Conservation (phyloP, 2,113 vertebrate genomes). For the Ptychochromis oligacanthus region DNA sequence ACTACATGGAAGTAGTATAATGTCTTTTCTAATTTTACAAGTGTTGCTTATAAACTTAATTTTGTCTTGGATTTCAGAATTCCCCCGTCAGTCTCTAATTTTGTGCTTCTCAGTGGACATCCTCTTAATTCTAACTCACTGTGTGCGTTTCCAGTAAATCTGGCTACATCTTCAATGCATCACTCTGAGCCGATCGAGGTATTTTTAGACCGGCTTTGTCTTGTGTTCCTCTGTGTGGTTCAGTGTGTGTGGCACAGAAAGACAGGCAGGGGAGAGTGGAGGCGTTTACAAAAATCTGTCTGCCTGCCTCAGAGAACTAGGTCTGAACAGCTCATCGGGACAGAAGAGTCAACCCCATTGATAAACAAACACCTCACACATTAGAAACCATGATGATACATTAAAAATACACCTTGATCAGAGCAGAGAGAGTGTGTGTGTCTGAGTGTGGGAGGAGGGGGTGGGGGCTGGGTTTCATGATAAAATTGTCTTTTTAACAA, state of each 20-base stretch:
- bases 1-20: background rate
- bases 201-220: slow-evolving; percentile 66
- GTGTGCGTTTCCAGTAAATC: slow-evolving; percentile 65
- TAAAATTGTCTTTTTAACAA: slow-evolving; percentile 6
- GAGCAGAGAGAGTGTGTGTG: background rate
- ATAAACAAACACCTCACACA: slow-evolving; percentile 12
- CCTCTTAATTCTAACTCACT: background rate
- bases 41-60: background rate
- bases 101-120: slow-evolving; percentile 15
- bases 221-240: slow-evolving; percentile 71
- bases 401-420: slow-evolving; percentile 10
- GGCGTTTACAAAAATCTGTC: slow-evolving; percentile 76
- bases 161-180: slow-evolving; percentile 14
- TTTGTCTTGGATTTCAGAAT: background rate
- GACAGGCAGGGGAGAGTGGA: slow-evolving; percentile 55
- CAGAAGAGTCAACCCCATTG: background rate
- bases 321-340: slow-evolving; percentile 37
- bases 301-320: slow-evolving; percentile 32
- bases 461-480: background rate
- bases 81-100: background rate
- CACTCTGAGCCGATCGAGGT: slow-evolving; percentile 32
- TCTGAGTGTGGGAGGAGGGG: background rate
- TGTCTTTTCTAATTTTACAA: background rate
- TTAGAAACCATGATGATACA: slow-evolving; percentile 1
- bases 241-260: slow-evolving; percentile 49